Conservation (phyloP, 2,113 vertebrate species). For the Brienomyrus brachyistius region DNA sequence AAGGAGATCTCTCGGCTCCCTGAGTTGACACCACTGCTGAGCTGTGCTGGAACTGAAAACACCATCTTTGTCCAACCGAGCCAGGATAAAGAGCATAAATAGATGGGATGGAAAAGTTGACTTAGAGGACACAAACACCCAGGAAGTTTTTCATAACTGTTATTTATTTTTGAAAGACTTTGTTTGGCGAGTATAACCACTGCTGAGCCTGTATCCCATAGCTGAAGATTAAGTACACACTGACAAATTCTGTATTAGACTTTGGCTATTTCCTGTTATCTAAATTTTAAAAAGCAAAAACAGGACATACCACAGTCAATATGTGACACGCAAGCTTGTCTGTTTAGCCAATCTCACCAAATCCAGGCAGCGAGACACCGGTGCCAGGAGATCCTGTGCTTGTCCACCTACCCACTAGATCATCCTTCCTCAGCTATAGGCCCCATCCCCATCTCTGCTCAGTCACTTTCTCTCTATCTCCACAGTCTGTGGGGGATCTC, state of each 20-base stretch:
- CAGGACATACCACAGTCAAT: conserved; percentile 27
- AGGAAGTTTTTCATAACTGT: conserved; percentile 33
- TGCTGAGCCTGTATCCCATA: conserved; percentile 24
- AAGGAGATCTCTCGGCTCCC: too few species aligned
- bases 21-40: neutral
- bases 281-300: neutral
- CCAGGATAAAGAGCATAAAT: neutral
- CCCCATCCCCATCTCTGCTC: conserved; percentile 36
- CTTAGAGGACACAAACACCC: conserved; percentile 43
- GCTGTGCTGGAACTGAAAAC: neutral
- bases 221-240: neutral
- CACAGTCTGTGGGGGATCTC: conserved; percentile 36
- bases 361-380: conserved; percentile 19
- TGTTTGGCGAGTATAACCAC: conserved; percentile 29
- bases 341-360: conserved; percentile 6
- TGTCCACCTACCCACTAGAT: neutral
- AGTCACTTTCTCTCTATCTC: conserved; percentile 26
- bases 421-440: conserved; percentile 15
- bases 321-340: conserved; percentile 13
- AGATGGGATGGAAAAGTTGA: conserved; percentile 35
- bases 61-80: neutral
- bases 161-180: conserved; percentile 52
- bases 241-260: conserved; percentile 26
- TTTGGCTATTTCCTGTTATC: conserved; percentile 16
- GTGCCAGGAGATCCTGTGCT: conserved; percentile 22